Conservation (phyloP, 1,140 invertebrate genomes). For the Drosophila navojoa region DNA sequence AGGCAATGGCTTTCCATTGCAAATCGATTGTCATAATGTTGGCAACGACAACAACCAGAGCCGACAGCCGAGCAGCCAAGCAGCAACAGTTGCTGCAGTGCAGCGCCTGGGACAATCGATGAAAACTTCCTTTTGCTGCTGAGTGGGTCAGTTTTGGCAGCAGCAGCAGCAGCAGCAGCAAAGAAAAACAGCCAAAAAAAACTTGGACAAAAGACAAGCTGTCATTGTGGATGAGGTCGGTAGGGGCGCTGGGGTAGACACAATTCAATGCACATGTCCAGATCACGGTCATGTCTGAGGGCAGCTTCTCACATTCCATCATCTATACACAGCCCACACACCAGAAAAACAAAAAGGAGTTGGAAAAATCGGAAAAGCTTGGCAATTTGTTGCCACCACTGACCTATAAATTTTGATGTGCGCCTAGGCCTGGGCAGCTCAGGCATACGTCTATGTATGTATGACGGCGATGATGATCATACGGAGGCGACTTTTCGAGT, state of each 20-base stretch:
- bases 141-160: conserved; percentile 49
- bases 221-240: neutral
- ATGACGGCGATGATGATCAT: conserved; percentile 25
- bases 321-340: conserved; percentile 23
- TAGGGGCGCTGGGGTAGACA: neutral
- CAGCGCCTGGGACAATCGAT: conserved; percentile 17
- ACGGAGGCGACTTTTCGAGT: conserved; percentile 6
- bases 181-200: conserved; percentile 5
- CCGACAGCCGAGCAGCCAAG: conserved; percentile 22
- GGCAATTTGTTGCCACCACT: conserved; percentile 83
- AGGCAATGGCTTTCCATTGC: conserved; percentile 74
- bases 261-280: conserved; percentile 37
- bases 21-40: conserved; percentile 82
- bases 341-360: conserved; percentile 16
- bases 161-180: neutral
- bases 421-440: conserved; percentile 52
- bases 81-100: conserved; percentile 27
- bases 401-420: conserved; percentile 84
- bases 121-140: conserved; percentile 11
- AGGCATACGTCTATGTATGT: conserved; percentile 40
- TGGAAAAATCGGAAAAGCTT: conserved; percentile 20
- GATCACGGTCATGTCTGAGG: conserved; percentile 35
- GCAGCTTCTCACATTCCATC: conserved; percentile 56
- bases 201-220: neutral
- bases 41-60: conserved; percentile 25